phyloP scores from a whole-genome alignment of 2,113 vertebrate genomes.

The Galemys pyrenaicus region DNA sequence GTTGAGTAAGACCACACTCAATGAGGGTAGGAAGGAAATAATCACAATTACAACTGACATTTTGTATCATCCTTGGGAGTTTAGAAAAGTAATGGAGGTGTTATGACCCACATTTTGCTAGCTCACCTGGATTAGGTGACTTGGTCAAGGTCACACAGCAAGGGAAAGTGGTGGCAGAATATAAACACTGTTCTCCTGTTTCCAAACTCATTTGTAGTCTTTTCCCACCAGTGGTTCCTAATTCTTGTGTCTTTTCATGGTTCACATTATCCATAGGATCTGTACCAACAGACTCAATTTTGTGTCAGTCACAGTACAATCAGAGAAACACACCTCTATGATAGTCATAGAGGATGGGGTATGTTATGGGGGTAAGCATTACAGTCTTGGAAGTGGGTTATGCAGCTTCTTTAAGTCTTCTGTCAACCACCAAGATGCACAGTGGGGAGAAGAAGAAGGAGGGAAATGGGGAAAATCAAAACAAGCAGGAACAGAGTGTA shows the following conservation, averaged over 20 bases:
- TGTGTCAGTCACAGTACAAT: rapidly evolving
- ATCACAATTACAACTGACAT: not conserved
- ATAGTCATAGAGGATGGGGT: not conserved
- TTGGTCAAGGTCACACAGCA: not conserved
- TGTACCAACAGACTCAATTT: no score
- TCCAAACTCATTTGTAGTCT: not conserved
- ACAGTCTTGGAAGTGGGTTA: not conserved
- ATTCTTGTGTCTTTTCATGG: not conserved
- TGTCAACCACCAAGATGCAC: not conserved
- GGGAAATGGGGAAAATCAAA: not conserved
- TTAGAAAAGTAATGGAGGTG: not conserved
- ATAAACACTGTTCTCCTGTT: not conserved
- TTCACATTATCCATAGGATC: rapidly evolving
- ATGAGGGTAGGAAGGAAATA: not conserved
- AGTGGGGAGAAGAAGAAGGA: not conserved
- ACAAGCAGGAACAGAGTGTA: not conserved
- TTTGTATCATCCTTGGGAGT: not conserved
- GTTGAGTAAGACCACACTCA: not conserved
- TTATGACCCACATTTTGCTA: not conserved
- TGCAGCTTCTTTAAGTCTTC: not conserved
- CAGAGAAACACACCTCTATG: not conserved
- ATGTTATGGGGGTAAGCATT: not conserved
- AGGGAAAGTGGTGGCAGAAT: not conserved
- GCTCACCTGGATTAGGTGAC: not conserved
- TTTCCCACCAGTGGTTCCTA: not conserved